Evolutionary conservation across 2,888 invertebrate species (phyloP), one percentile per base, ranked within the genome.

Genomic region (Phaonia tiefii): DNA sequence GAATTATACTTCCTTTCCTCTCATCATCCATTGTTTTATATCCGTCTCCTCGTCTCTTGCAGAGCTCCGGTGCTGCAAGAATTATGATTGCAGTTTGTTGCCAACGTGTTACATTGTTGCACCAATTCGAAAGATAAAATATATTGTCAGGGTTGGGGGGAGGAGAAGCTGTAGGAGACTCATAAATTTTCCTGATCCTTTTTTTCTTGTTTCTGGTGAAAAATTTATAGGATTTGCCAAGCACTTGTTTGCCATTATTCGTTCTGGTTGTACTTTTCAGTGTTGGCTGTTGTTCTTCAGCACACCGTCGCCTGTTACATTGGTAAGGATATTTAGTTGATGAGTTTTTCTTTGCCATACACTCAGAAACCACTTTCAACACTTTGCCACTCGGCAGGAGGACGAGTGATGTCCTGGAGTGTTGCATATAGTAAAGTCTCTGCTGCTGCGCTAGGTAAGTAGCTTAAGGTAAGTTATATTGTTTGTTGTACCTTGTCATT

Each of bases 11-110:
- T n/a, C n/a, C n/a, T n/a, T n/a, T 11, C 7, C 11, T 54, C 22
- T 22, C 54, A 54, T 25, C 54, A 54, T 54, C 25, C 8, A 31
- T 31, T 3, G 31, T 8, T 8, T 8, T 25, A 22, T 54, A 49
- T 49, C 49, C 49, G 17, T 20, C 10, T 54, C 25, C 54, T 54
- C 54, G 31, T 7, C 22, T 17, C 1, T 15, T 17, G 17, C 46
- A n/a, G 2, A 31, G 31, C 31, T 22, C 5, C 15, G 17, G 22
- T 13, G 25, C 25, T 4, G 11, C 25, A 13, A 54, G 54, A 54
- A 54, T 54, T 54, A 54, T 54, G 54, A 54, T 25, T 22, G 54
- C 54, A 54, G 54, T 25, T 54, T 25, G 54, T 54, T 54, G 54
- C 54, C 22, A 54, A 25, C 25, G 54, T 54, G 25, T 22, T 54